Evolutionary conservation across 2,888 invertebrate genomes (phyloP), one percentile per base, ranked within the genome.

Genomic region (Acholoe squamosa): DNA sequence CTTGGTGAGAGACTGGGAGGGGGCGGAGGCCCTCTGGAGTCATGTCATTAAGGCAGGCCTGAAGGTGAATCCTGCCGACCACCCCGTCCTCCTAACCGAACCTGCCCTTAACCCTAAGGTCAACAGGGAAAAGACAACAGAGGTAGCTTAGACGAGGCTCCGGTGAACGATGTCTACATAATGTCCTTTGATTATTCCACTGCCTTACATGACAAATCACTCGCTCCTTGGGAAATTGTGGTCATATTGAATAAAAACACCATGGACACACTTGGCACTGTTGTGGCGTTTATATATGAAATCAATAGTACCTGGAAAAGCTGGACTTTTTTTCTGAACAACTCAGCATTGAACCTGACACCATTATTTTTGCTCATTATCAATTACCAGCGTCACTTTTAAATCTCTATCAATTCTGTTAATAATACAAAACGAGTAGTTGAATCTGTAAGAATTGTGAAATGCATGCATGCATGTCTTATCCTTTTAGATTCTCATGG

Each of bases 21-120:
- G 67, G 25, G 67, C 67, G 0, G 67, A 89, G 89, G 67, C 61
- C 25, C n/a, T 67, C 14, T 89, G 89, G 89, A 56, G 67, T 5
- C 67, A 89, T 67, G 43, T 34, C 22, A 16, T 89, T 14, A 34
- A 12, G 43, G 67, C 14, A 16, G 89, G 43, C 14, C 56, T 89
- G 12, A 89, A 67, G 43, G 89, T 89, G 51, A 28, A 89, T 19
- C 89, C 89, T 25, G 54, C 61, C 16, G 76, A 89, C 28, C 71
- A 71, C 76, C 76, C 76, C 5, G 43, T 89, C 19, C 76, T 89
- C 76, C 25, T 89, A n/a, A 89, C 89, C 14, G 89, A 89, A 52
- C 89, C 89, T 16, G 71, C 89, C n/a, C 89, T 89, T 22, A 89
- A 77, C 52, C 77, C 89, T 25, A 34, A 43, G 31, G 52, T 28